These are phyloP conservation scores for Tolmerus cingulatus DNA, from an alignment of 2,888 invertebrate genomes.

Conservation along the genomic window DNA sequence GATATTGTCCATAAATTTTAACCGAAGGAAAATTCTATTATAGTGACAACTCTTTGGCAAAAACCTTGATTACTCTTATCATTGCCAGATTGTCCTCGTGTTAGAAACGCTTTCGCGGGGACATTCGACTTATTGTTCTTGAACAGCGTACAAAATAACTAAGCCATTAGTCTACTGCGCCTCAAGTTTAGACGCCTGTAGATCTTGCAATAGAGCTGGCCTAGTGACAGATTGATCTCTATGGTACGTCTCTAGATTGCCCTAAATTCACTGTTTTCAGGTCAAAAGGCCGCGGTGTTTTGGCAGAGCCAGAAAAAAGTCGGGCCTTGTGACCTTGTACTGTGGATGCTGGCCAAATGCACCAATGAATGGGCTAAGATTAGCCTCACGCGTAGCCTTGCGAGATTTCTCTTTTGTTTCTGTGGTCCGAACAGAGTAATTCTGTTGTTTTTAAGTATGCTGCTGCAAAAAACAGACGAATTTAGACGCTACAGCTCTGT, in stretches of 20 bases:
- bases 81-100: neutral
- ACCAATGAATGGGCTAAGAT: slow-evolving; percentile 17
- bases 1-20: no score
- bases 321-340: slow-evolving; percentile 4
- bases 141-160: neutral
- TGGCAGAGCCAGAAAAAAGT: neutral
- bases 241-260: neutral
- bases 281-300: neutral
- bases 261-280: slow-evolving; percentile 11
- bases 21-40: neutral
- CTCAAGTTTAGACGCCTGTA: neutral
- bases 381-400: slow-evolving; percentile 7
- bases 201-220: neutral
- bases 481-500: neutral
- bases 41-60: neutral
- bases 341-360: neutral
- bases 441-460: neutral
- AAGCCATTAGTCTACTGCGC: neutral
- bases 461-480: neutral
- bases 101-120: neutral
- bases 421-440: neutral
- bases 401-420: slow-evolving; percentile 6
- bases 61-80: neutral
- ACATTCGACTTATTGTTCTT: neutral
- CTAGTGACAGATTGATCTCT: slow-evolving; percentile 20